These are phyloP conservation scores for Eulithis prunata DNA, from an alignment of 2,888 invertebrate genomes.

Conservation along the genomic window DNA sequence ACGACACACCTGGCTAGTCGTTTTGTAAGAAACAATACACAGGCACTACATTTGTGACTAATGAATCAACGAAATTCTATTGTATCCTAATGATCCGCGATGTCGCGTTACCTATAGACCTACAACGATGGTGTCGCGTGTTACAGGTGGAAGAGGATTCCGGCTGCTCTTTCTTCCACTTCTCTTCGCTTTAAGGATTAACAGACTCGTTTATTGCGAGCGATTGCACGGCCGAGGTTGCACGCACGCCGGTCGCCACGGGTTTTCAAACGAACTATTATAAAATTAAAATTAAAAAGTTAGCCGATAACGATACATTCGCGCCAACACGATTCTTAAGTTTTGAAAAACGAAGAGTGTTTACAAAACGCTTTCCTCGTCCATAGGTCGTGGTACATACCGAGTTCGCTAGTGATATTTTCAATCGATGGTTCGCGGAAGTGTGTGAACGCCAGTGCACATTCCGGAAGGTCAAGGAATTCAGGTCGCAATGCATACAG, in stretches of 20 bases:
- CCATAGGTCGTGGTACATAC: conserved; percentile 37
- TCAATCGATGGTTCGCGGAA: conserved; percentile 55
- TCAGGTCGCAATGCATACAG: conserved; percentile 48
- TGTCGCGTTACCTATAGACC: conserved; percentile 32
- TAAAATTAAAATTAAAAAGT: conserved; percentile 36
- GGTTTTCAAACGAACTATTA: conserved; percentile 41
- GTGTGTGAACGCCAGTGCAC: conserved; percentile 53
- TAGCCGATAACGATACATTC: conserved; percentile 51
- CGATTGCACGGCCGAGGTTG: conserved; percentile 64
- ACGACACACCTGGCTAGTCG: conserved; percentile 30
- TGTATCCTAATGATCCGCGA: conserved; percentile 41
- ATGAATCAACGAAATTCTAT: conserved; percentile 47
- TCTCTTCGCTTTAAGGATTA: conserved; percentile 36
- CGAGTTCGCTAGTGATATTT: conserved; percentile 47
- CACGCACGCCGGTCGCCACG: conserved; percentile 60
- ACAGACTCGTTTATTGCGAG: conserved; percentile 59
- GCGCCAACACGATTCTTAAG: conserved; percentile 42
- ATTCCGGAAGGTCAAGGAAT: conserved; percentile 64
- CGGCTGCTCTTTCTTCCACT: conserved; percentile 51
- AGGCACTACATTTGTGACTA: conserved; percentile 26
- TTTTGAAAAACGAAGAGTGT: conserved; percentile 61
- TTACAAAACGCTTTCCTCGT: conserved; percentile 51
- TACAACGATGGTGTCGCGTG: conserved; percentile 34
- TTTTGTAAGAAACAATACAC: conserved; percentile 35
- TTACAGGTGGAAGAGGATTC: conserved; percentile 40